Evolutionary conservation across 2,888 invertebrate species (phyloP).

Genomic region (Ceramica pisi): DNA sequence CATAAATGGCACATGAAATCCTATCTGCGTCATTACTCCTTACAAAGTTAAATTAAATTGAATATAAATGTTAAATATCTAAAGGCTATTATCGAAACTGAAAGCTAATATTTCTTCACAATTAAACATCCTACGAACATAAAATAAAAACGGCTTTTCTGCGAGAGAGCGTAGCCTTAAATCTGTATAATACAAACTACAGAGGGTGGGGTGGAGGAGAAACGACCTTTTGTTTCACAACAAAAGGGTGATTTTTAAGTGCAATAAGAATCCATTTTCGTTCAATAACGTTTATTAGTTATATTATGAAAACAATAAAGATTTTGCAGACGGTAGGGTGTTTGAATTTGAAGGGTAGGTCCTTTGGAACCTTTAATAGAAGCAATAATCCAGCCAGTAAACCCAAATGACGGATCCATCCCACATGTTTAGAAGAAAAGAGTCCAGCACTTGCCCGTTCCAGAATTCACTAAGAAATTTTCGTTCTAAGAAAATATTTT

Average conservation of each 20-base stretch:
- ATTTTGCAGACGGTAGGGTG: neutral
- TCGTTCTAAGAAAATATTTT: no score
- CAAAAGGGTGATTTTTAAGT: slow-evolving; percentile 29
- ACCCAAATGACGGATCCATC: neutral
- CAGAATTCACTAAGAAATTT: neutral
- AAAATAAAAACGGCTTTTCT: slow-evolving; percentile 40
- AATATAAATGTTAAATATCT: slow-evolving; percentile 43
- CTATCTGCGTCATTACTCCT: slow-evolving; percentile 25
- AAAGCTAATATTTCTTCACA: slow-evolving; percentile 61
- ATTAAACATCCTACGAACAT: slow-evolving; percentile 38
- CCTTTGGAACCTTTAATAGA: neutral
- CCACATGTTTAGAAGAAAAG: neutral
- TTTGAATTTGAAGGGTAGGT: slow-evolving; percentile 12
- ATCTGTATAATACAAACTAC: slow-evolving; percentile 32
- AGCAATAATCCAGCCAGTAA: neutral
- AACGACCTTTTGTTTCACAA: neutral
- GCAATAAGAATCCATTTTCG: slow-evolving; percentile 14
- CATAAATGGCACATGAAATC: slow-evolving; percentile 18
- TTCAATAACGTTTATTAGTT: slow-evolving; percentile 41
- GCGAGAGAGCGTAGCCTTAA: slow-evolving; percentile 2
- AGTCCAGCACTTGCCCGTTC: neutral
- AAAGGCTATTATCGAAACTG: slow-evolving; percentile 39
- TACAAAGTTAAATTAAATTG: slow-evolving; percentile 48
- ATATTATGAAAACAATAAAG: slow-evolving; percentile 37
- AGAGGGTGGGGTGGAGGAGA: neutral